Evolutionary conservation across 2,113 vertebrate genomes (phyloP).

Genomic region (Peromyscus californicus): DNA sequence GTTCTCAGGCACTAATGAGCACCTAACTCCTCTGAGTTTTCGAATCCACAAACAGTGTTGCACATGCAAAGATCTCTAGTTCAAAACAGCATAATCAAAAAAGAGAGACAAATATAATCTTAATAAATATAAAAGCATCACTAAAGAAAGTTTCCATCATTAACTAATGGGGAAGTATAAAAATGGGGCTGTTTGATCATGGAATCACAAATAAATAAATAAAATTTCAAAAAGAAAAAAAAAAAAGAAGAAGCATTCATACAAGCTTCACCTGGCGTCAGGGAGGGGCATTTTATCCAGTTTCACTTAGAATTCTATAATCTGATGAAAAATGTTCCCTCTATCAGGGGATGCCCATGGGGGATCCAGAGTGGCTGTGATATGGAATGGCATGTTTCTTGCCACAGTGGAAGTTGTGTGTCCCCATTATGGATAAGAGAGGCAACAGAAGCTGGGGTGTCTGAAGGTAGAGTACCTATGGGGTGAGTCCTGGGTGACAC

Average conservation of each 20-base stretch:
- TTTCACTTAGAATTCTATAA: not conserved
- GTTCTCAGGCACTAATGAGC: not conserved
- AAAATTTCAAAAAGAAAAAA: constrained; percentile 36
- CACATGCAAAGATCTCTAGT: not conserved
- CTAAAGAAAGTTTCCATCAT: constrained; percentile 9
- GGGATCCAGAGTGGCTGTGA: not conserved
- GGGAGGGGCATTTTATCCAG: not conserved
- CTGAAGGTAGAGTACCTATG: not conserved
- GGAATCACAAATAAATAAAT: constrained; percentile 40
- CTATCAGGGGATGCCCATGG: not conserved
- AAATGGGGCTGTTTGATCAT: not conserved
- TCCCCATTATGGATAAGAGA: not conserved
- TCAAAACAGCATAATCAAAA: not conserved
- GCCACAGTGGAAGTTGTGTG: not conserved
- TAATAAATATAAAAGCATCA: not conserved
- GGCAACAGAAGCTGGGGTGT: too few species aligned
- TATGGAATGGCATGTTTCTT: too few species aligned
- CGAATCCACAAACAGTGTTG: not conserved
- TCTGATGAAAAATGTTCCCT: not conserved
- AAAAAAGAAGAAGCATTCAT: not conserved
- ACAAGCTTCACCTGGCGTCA: not conserved
- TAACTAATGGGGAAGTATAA: not conserved
- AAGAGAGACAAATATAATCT: not conserved
- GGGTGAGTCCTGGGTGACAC: not conserved
- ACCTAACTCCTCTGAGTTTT: not conserved